These are phyloP conservation scores for Rhabdomys dilectus DNA, from an alignment of 2,113 vertebrate genomes.

Conservation along the genomic window DNA sequence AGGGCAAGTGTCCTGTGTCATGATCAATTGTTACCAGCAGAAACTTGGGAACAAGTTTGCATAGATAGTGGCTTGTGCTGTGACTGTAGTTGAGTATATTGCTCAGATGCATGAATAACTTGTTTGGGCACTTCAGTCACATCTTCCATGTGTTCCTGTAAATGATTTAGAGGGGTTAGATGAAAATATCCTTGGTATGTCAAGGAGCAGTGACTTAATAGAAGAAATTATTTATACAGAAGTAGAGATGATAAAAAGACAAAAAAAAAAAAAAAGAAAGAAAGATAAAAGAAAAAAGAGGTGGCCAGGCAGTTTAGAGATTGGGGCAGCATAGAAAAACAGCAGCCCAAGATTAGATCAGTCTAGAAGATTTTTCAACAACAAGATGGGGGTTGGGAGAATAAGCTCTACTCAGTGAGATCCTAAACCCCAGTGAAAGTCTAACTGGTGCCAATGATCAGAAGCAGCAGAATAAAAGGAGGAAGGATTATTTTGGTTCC, in stretches of 20 bases:
- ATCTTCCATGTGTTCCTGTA: background rate
- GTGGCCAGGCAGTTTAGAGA: background rate
- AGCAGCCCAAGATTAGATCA: background rate
- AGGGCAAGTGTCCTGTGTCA: background rate
- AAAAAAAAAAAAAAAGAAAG: background rate
- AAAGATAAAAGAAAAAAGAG: background rate
- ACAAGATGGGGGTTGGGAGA: background rate
- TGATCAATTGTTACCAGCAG: conserved; percentile 12
- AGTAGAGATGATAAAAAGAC: background rate
- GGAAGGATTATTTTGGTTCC: background rate
- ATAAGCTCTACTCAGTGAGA: background rate
- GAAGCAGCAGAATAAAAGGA: background rate
- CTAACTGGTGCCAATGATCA: background rate
- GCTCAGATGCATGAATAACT: background rate
- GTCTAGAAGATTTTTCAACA: background rate
- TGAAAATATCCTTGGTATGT: background rate
- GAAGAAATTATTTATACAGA: background rate
- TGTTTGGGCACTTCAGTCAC: background rate
- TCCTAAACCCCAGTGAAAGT: background rate
- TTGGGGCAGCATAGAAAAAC: background rate
- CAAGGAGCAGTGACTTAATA: background rate
- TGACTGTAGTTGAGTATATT: background rate
- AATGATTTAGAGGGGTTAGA: background rate
- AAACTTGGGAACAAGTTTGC: background rate
- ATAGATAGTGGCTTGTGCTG: background rate